A percentile compares a stretch with the other conserved stretches of the same genome.
These are phyloP conservation scores for Netelia melanura DNA, from an alignment of 2,888 invertebrate genomes.

Conservation along the genomic window DNA sequence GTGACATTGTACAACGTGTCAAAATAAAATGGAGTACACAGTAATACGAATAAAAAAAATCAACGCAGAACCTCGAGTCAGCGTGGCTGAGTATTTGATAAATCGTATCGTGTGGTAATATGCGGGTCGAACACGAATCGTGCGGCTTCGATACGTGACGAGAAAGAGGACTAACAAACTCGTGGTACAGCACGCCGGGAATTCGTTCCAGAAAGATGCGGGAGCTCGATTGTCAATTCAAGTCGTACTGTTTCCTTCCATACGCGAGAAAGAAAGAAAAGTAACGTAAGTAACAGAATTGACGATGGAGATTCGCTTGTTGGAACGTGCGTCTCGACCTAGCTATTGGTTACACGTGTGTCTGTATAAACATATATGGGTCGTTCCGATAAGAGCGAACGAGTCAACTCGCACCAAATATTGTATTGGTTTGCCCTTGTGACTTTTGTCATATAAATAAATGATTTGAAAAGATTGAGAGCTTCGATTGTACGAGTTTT, in stretches of 20 bases:
- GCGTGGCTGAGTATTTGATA: not conserved
- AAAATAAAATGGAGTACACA: constrained; percentile 43
- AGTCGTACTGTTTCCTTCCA: constrained; percentile 38
- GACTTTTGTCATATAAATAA: too few relatives aligned
- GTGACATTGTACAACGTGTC: constrained; percentile 34
- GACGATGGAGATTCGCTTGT: constrained; percentile 49
- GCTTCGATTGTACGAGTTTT: too few relatives aligned
- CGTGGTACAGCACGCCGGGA: constrained; percentile 26
- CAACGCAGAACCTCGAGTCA: not conserved
- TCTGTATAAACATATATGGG: constrained; percentile 1
- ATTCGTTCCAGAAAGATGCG: constrained; percentile 67
- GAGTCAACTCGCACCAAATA: too few relatives aligned
- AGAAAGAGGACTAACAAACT: constrained; percentile 60
- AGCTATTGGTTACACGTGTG: not conserved
- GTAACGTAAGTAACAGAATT: constrained; percentile 33
- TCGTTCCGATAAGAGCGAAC: too few relatives aligned
- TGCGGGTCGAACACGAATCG: constrained; percentile 68
- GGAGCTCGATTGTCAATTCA: constrained; percentile 63
- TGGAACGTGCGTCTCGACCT: constrained; percentile 32
- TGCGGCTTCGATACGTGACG: constrained; percentile 67
- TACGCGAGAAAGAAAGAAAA: constrained; percentile 9
- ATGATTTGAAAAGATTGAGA: too few relatives aligned
- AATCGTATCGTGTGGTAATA: constrained; percentile 35
- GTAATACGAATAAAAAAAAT: constrained; percentile 37
- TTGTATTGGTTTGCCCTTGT: too few relatives aligned